Evolutionary conservation across 2,888 invertebrate species (phyloP), one percentile per base, ranked within the genome.

Genomic region (Pseudoips prasinana): DNA sequence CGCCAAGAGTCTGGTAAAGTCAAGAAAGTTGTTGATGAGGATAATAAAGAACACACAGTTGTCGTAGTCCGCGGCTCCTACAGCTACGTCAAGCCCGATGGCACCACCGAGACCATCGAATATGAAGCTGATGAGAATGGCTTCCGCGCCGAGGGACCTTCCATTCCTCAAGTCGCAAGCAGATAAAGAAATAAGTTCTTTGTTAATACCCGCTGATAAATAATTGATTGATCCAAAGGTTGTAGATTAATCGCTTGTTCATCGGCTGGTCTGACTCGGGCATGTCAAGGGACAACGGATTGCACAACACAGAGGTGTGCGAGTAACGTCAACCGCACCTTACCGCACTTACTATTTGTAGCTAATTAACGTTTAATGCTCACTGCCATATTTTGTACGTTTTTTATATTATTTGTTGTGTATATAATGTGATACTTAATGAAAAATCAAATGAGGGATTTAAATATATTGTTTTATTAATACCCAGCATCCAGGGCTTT

Each of bases 111-210:
- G 48, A 66, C 70, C 20, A 52, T 92, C 47, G 87, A 68, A 37
- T 92, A 91, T 77, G 70, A 70, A 38, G 92, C 92, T 28, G 92
- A 92, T 51, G 92, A 92, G 73, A 90, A 74, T 46, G 93, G 92
- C 43, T 93, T 83, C 88, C 90, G 90, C 44, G 89, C 92, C 1
- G 86, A 90, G 35, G 92, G 92, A 26, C 85, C 85, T 1, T 91
- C 92, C 69, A 72, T 92, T 55, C 75, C 82, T 22, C 90, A 90
- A 14, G 86, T 26, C 80, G 32, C 52, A 42, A 51, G 59, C 44
- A 63, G 55, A 62, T 68, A 64, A 63, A 2, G 3, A 3, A 14
- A n/a, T n/a, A n/a, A n/a, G n/a, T n/a, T n/a, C n/a, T n/a, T n/a
- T n/a, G n/a, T n/a, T n/a, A n/a, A n/a, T n/a, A n/a, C n/a, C n/a